phyloP scores from a whole-genome alignment of 1,140 invertebrate species.

The Gonatopus flavifemur region DNA sequence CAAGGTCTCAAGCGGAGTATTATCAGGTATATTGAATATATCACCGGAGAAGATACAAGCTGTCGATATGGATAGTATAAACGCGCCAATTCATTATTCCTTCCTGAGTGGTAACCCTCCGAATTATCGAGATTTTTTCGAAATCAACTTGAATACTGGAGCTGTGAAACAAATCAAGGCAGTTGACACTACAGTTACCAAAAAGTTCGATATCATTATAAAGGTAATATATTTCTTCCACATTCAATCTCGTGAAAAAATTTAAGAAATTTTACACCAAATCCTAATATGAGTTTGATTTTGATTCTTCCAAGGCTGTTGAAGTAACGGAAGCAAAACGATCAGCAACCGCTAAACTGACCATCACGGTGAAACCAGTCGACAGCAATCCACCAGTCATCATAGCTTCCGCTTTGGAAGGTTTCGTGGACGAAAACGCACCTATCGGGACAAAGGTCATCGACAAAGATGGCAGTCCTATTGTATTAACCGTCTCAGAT shows the following conservation, averaged over 20 bases:
- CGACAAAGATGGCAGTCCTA: conserved; percentile 66
- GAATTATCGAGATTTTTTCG: conserved; percentile 78
- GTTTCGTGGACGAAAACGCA: conserved; percentile 83
- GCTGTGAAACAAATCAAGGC: conserved; percentile 77
- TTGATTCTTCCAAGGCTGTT: conserved; percentile 65
- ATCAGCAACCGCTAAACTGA: conserved; percentile 79
- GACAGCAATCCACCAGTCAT: conserved; percentile 83
- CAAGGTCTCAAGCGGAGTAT: conserved; percentile 79
- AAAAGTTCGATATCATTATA: conserved; percentile 72
- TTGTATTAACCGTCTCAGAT: conserved; percentile 75
- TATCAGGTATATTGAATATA: conserved; percentile 79
- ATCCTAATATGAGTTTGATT: not conserved
- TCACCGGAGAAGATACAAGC: conserved; percentile 87
- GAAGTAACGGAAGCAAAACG: conserved; percentile 76
- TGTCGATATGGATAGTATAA: conserved; percentile 84
- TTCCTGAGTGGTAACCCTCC: conserved; percentile 78
- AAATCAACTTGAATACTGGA: conserved; percentile 78
- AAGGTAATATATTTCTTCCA: conserved; percentile 59
- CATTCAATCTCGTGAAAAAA: not conserved
- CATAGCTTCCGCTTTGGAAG: conserved; percentile 69
- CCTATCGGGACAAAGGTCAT: conserved; percentile 80
- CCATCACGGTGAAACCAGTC: conserved; percentile 78
- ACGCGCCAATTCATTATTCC: conserved; percentile 76
- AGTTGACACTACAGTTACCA: conserved; percentile 75
- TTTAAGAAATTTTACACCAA: not conserved